Base-by-base conservation (phyloP, 2,888 invertebrate genomes). In the Plemyria rubiginata region DNA sequence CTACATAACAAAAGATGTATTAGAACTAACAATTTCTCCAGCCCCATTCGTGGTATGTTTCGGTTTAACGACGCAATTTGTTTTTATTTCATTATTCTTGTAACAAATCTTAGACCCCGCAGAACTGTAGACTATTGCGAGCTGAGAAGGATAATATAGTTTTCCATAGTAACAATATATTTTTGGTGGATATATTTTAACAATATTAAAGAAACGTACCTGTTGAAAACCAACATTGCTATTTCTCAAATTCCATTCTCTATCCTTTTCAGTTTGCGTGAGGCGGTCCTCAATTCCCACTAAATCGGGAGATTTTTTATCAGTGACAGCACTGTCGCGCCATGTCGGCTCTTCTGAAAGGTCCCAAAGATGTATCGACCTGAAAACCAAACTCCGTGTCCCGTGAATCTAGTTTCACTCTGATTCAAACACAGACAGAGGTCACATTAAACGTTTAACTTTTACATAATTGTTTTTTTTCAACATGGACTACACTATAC, bases 361-460 rank as follows among this genome's bases (percentile, higher is more conserved):
- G 70, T 92, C 92, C 92, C 92, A 92, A 0, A 92, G 72, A 22
- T 90, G 90, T 67, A 92, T 75, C 13, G 90, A 85, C n/a, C 92
- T 92, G 66, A 57, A 38, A 38, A 41, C 41, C 41, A 41, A 41
- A 41, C 1, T 41, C 13, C 11, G 11, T 38, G 22, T 2, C 3
- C 22, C 22, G 1, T 22, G 32, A 32, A 32, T 8, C 32, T 32
- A 32, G 32, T 32, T 32, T 32, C 32, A 32, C 32, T 32, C 7
- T 32, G 32, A 6, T 8, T 8, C 32, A 32, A 7, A 8, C 32
- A 32, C 7, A 8, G 4, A 6, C 22, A 22, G 3, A 3, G 22
- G 3, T 22, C 22, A 22, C 22, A 22, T 2, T 3, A 22, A 22
- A 22, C 22, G 22, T 22, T 22, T 22, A 22, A 22, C 22, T 22